phyloP scores from a whole-genome alignment of 2,113 vertebrate species.

The Tychaedon coryphoeus region DNA sequence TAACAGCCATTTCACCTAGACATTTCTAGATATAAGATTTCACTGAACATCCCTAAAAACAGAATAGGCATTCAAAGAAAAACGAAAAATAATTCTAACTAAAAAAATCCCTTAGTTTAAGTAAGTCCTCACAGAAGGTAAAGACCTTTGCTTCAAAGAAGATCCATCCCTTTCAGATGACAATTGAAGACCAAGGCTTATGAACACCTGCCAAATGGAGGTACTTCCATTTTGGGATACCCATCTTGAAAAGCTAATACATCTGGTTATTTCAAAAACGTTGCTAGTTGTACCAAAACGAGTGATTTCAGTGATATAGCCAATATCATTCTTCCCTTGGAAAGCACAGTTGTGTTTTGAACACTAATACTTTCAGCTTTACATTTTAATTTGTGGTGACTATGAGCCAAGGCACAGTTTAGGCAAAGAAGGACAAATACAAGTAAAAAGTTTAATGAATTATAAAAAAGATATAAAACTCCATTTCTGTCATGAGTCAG shows the following conservation, averaged over 20 bases:
- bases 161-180: background rate
- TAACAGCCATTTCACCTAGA: background rate
- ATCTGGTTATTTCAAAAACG: background rate
- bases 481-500: background rate
- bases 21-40: background rate
- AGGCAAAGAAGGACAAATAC: background rate
- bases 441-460: background rate
- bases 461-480: background rate
- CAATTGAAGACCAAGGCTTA: background rate
- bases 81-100: background rate
- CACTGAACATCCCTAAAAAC: background rate
- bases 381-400: background rate
- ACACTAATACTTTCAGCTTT: background rate
- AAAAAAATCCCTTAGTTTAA: fast-evolving
- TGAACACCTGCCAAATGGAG: background rate
- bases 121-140: background rate
- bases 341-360: background rate
- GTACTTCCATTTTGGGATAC: background rate
- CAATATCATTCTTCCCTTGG: background rate
- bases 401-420: background rate
- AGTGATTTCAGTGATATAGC: background rate
- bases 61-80: background rate
- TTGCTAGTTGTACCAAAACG: background rate
- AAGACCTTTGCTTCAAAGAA: background rate
- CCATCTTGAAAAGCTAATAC: background rate